Evolutionary conservation across 1,140 invertebrate species (phyloP).

Genomic region (Dendrolimus punctatus): DNA sequence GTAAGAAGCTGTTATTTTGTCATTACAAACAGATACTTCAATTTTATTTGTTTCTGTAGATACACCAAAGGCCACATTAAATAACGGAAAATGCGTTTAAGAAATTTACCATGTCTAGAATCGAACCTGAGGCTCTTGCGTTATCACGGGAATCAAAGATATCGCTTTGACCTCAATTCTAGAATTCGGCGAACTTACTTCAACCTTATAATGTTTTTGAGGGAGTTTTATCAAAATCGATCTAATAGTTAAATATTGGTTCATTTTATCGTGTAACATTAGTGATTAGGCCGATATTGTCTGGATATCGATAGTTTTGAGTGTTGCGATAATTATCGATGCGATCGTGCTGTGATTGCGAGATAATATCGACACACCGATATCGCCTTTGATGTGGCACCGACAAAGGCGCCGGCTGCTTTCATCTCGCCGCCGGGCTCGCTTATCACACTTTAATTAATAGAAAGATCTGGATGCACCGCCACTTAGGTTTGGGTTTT

Average conservation of each 20-base stretch:
- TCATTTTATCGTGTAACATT: conserved; percentile 14
- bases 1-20: no score
- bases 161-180: no score
- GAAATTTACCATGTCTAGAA: no score
- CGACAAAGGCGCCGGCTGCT: conserved; percentile 49
- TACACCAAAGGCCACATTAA: no score
- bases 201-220: no score
- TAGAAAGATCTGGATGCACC: conserved; percentile 2
- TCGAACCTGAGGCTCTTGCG: no score
- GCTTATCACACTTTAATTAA: conserved; percentile 6
- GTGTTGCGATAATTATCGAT: conserved; percentile 11
- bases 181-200: no score
- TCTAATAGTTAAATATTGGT: conserved; percentile 10
- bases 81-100: no score
- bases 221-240: no score
- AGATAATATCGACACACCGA: conserved; percentile 11
- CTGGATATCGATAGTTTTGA: conserved; percentile 9
- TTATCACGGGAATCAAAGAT: no score
- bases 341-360: conserved; percentile 26
- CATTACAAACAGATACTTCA: no score
- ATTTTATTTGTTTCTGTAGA: no score
- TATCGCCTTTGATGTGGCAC: conserved; percentile 30
- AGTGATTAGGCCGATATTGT: conserved; percentile 19
- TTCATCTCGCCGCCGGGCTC: conserved; percentile 41
- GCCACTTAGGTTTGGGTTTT: conserved; percentile 5